These are phyloP conservation scores for Apis laboriosa DNA, from an alignment of 1,140 invertebrate genomes.

Conservation along the genomic window DNA sequence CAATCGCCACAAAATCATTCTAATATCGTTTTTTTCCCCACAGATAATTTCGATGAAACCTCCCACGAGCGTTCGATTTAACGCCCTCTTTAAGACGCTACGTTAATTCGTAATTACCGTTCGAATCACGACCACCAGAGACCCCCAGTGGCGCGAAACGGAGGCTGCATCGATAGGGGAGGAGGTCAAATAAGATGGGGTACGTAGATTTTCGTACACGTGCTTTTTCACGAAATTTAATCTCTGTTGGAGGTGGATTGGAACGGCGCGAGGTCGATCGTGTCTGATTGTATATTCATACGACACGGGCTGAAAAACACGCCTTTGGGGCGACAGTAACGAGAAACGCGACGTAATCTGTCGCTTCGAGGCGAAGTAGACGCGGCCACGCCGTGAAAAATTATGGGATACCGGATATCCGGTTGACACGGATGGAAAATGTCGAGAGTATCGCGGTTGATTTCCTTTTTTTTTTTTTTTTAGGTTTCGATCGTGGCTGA, in stretches of 20 bases:
- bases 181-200: not conserved
- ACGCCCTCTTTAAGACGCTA: not conserved
- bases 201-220: not conserved
- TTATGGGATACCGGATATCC: not conserved
- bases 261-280: not conserved
- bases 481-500: not conserved
- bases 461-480: not conserved
- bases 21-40: not conserved
- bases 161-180: not conserved
- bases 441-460: not conserved
- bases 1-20: not conserved
- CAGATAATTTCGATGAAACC: constrained; percentile 24
- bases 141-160: not conserved
- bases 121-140: constrained; percentile 12
- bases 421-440: not conserved
- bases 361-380: constrained; percentile 13
- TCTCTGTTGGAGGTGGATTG: not conserved
- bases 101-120: constrained; percentile 46
- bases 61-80: constrained; percentile 25
- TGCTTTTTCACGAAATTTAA: constrained; percentile 15
- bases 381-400: not conserved
- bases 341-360: constrained; percentile 18
- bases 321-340: not conserved
- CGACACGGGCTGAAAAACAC: not conserved
- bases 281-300: constrained; percentile 21